Conservation (phyloP, 2,888 invertebrate species). For the Psylliodes chrysocephalus region DNA sequence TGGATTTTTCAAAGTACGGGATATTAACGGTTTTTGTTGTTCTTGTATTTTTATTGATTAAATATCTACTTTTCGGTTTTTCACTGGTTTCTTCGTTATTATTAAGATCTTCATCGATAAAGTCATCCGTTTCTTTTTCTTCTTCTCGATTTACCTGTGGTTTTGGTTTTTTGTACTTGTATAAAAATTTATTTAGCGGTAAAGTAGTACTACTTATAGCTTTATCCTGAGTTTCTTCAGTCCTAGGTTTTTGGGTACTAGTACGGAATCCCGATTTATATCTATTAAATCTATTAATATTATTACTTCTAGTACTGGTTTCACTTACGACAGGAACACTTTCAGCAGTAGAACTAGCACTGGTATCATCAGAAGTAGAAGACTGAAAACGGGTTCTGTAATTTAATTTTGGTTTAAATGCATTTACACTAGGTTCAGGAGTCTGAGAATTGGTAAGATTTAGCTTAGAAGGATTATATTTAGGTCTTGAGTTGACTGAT, state of each 20-base stretch:
- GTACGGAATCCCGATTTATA: constrained; percentile 10
- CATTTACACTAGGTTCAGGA: constrained; percentile 36
- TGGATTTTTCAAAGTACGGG: constrained; percentile 24
- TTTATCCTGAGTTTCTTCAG: not conserved
- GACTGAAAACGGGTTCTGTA: constrained; percentile 38
- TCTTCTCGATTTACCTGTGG: constrained; percentile 2
- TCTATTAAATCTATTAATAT: constrained; percentile 17
- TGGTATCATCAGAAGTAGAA: constrained; percentile 21
- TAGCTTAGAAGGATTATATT: constrained; percentile 38
- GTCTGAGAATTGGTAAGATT: constrained; percentile 31
- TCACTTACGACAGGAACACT: not conserved
- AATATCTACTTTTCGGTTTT: constrained; percentile 45
- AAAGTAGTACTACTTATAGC: constrained; percentile 30
- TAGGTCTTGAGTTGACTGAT: constrained; percentile 46
- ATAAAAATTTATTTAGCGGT: constrained; percentile 39
- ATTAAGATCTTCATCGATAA: not conserved
- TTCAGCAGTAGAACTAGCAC: not conserved
- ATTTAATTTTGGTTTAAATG: constrained; percentile 32
- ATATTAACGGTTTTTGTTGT: constrained; percentile 25
- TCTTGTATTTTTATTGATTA: constrained; percentile 54
- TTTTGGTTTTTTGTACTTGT: constrained; percentile 37
- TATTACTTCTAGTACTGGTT: not conserved
- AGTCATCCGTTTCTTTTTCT: constrained; percentile 10
- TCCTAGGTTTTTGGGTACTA: constrained; percentile 12
- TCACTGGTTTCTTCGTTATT: not conserved